These are phyloP conservation scores for Centropristis striata DNA, from an alignment of 2,113 vertebrate genomes.

Conservation along the genomic window DNA sequence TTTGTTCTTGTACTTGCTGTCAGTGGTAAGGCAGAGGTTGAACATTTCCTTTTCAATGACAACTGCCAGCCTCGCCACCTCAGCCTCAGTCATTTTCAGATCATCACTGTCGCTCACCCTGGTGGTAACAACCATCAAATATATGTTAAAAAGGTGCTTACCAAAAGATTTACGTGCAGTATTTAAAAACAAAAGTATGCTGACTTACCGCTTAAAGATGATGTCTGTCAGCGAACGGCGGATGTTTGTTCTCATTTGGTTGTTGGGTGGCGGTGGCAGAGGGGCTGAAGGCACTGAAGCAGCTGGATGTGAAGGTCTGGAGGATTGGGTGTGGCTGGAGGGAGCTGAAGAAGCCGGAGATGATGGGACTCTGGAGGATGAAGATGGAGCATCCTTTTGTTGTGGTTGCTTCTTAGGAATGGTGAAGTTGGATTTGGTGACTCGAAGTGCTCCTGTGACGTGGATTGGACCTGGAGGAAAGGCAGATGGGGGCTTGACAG, in stretches of 20 bases:
- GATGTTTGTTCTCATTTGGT: conserved; percentile 97
- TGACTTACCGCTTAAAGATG: conserved; percentile 94
- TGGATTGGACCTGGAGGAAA: conserved; percentile 82
- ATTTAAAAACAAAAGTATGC: neutral
- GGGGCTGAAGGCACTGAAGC: conserved; percentile 48
- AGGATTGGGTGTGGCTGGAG: conserved; percentile 53
- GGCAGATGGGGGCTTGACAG: conserved; percentile 57
- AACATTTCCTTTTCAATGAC: conserved; percentile 99
- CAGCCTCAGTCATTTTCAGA: conserved; percentile 92
- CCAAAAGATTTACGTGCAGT: neutral
- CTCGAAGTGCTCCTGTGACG: conserved; percentile 82
- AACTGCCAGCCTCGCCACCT: conserved; percentile 91
- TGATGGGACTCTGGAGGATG: conserved; percentile 74
- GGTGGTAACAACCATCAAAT: neutral
- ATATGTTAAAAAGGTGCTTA: neutral
- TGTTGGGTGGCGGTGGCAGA: conserved; percentile 90
- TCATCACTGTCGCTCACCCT: conserved; percentile 98
- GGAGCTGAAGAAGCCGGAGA: conserved; percentile 64
- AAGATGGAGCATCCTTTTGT: conserved; percentile 66
- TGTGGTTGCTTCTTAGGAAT: conserved; percentile 87
- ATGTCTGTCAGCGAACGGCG: conserved; percentile 97
- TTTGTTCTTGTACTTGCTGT: conserved; percentile 98
- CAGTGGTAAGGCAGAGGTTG: conserved; percentile 92
- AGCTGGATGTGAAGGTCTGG: conserved; percentile 72
- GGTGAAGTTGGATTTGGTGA: conserved; percentile 84